phyloP scores from a whole-genome alignment of 1,140 invertebrate species.

The Metopolophium dirhodum region DNA sequence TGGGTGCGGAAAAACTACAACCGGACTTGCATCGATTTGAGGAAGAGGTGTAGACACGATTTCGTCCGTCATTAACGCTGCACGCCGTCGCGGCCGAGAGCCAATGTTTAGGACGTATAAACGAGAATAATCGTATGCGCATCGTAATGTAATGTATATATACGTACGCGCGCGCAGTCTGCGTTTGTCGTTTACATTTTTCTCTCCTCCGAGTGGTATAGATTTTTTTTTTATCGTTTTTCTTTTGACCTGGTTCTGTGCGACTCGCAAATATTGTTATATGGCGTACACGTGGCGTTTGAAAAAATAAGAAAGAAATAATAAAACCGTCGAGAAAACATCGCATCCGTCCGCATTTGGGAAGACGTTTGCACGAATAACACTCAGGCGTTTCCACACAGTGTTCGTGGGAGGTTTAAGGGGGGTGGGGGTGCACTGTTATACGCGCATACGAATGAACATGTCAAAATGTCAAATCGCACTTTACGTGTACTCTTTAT shows the following conservation, averaged over 20 bases:
- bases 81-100: background rate
- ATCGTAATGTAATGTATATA: background rate
- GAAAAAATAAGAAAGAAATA: background rate
- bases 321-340: background rate
- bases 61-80: background rate
- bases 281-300: background rate
- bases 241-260: background rate
- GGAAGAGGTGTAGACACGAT: background rate
- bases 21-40: no score
- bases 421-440: background rate
- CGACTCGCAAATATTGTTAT: background rate
- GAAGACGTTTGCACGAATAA: background rate
- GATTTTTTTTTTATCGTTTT: slow-evolving; percentile 10
- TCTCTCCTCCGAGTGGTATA: background rate
- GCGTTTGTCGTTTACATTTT: background rate
- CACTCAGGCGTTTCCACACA: background rate
- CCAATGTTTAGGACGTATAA: background rate
- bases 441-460: background rate
- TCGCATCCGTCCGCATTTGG: background rate
- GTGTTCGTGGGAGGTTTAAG: no score
- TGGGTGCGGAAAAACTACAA: no score
- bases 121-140: background rate
- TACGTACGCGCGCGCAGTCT: background rate
- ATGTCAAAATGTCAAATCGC: slow-evolving; percentile 14
- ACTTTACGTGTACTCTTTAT: background rate